phyloP scores from a whole-genome alignment of 2,113 vertebrate genomes.

The Ameiurus melas region DNA sequence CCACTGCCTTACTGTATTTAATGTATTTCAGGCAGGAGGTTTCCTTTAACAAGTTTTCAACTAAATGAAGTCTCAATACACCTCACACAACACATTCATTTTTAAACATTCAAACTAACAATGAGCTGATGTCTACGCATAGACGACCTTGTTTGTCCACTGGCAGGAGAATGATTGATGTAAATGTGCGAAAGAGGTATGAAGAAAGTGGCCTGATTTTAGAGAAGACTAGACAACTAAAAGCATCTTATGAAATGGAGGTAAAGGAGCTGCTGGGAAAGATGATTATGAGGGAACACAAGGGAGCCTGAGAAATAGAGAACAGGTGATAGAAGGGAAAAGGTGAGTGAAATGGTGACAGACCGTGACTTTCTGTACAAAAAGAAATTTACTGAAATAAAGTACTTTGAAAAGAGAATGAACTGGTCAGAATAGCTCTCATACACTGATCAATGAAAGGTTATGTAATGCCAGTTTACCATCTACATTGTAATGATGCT shows the following conservation, averaged over 20 bases:
- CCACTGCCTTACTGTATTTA: neutral
- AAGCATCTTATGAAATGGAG: neutral
- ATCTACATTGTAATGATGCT: neutral
- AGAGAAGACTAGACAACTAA: neutral
- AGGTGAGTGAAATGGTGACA: neutral
- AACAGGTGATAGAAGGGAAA: neutral
- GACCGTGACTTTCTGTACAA: neutral
- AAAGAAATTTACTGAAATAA: neutral
- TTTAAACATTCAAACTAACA: neutral
- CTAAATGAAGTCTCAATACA: neutral
- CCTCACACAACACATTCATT: neutral
- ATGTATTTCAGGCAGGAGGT: neutral
- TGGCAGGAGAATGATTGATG: neutral
- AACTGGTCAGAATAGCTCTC: neutral
- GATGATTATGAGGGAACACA: conserved; percentile 13
- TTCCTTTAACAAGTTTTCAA: neutral
- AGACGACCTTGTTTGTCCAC: too few species aligned
- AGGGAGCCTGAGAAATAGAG: neutral
- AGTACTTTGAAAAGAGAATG: neutral
- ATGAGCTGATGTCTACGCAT: neutral
- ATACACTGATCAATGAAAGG: neutral
- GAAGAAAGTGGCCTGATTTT: neutral
- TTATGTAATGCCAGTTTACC: neutral
- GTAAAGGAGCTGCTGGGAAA: neutral
- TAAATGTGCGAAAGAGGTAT: neutral